phyloP scores from a whole-genome alignment of 2,113 vertebrate species.

The Tupaia chinensis region DNA sequence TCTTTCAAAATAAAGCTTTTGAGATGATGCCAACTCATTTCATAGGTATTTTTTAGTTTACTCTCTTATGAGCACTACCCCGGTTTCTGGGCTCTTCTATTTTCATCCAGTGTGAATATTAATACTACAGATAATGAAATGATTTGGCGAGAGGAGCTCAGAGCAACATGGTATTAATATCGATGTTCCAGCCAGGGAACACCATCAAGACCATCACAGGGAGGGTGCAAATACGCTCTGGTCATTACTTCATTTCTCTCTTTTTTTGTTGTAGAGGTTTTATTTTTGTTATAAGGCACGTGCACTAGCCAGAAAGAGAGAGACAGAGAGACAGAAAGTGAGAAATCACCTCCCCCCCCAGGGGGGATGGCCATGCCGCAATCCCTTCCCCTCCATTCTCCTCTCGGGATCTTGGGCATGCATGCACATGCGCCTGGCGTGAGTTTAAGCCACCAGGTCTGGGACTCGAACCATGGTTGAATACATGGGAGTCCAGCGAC shows the following conservation, averaged over 20 bases:
- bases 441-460: too few relatives aligned
- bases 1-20: slow-evolving; percentile 61
- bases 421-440: too few relatives aligned
- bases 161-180: background rate
- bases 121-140: background rate
- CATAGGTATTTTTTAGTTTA: background rate
- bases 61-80: background rate
- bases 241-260: slow-evolving; percentile 8
- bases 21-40: background rate
- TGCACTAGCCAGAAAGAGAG: too few relatives aligned
- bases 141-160: background rate
- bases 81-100: background rate
- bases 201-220: background rate
- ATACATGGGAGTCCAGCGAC: too few relatives aligned
- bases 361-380: too few relatives aligned
- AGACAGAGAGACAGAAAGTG: too few relatives aligned
- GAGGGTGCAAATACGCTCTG: background rate
- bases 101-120: background rate
- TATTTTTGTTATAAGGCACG: too few relatives aligned
- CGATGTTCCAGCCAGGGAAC: background rate
- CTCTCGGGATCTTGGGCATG: too few relatives aligned
- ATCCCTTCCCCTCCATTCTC: too few relatives aligned
- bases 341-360: too few relatives aligned
- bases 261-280: too few relatives aligned
- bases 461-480: too few relatives aligned